Percentiles rank a stretch among this genome's conserved stretches.
These are phyloP conservation scores for Coreius guichenoti DNA, from an alignment of 2,797 vertebrate species.

Conservation along the genomic window DNA sequence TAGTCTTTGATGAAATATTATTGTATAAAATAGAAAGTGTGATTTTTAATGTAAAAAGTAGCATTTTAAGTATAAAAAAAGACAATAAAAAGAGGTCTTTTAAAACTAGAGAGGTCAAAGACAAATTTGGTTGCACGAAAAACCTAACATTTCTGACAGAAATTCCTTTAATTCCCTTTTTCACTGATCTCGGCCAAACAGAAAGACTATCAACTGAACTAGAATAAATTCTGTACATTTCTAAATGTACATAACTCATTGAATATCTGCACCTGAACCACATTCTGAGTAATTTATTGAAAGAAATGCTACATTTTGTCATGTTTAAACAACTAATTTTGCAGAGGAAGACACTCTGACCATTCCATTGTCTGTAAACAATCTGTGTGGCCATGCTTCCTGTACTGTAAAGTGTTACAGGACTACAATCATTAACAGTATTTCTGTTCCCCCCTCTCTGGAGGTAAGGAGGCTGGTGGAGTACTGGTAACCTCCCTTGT, in stretches of 20 bases:
- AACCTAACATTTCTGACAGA: not conserved
- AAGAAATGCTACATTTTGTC: not conserved
- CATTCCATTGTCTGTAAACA: constrained; percentile 39
- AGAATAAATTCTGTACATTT: not conserved
- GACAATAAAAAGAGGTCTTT: fast-evolving
- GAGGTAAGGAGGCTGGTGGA: constrained; percentile 14
- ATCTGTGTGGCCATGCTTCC: constrained; percentile 20
- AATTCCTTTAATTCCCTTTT: not conserved
- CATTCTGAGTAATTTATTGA: not conserved
- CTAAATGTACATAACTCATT: not conserved
- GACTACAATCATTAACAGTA: constrained; percentile 22
- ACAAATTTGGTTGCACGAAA: not conserved
- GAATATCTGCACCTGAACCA: not conserved
- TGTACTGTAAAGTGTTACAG: constrained; percentile 20
- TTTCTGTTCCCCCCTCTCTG: constrained; percentile 1
- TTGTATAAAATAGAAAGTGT: too few species aligned
- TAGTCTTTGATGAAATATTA: too few species aligned
- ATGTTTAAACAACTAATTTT: not conserved
- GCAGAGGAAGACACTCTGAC: constrained; percentile 27
- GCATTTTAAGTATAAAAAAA: too few species aligned
- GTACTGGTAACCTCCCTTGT: constrained; percentile 51
- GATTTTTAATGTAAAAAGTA: too few species aligned
- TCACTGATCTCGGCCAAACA: not conserved
- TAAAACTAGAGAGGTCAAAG: not conserved
- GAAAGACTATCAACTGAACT: not conserved